phyloP scores from a whole-genome alignment of 2,113 vertebrate genomes.

The Heterocephalus glaber region DNA sequence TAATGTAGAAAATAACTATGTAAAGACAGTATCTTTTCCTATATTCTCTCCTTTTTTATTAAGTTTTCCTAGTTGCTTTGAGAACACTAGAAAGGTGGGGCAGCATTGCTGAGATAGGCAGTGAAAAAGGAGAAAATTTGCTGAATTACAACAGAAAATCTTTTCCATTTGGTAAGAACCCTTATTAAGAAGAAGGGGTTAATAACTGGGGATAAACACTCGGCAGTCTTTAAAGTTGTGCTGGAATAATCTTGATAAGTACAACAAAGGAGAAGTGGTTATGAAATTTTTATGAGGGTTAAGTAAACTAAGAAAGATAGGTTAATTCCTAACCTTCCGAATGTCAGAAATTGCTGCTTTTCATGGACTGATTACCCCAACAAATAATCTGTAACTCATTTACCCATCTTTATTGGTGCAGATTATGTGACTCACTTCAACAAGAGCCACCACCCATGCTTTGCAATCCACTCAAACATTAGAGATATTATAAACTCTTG shows the following conservation, averaged over 20 bases:
- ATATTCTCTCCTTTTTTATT: background rate
- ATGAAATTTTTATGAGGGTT: background rate
- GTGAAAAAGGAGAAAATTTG: background rate
- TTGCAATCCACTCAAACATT: slow-evolving; percentile 38
- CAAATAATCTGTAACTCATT: slow-evolving; percentile 66
- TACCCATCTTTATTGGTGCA: slow-evolving; percentile 55
- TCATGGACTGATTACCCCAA: slow-evolving; percentile 40
- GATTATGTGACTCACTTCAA: slow-evolving; percentile 63
- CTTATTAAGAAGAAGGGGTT: background rate
- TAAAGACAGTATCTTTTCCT: background rate
- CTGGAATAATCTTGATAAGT: background rate
- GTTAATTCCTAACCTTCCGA: background rate
- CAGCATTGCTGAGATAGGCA: background rate
- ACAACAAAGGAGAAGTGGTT: background rate
- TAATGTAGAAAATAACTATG: background rate
- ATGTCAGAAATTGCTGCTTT: background rate
- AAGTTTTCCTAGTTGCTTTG: background rate
- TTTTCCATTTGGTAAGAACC: background rate
- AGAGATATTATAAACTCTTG: background rate
- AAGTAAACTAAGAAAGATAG: background rate
- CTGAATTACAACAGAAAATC: background rate
- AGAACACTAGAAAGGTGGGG: background rate
- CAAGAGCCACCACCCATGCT: slow-evolving; percentile 57
- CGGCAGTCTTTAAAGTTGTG: background rate
- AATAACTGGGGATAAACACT: background rate